These are phyloP conservation scores for Metridium senile DNA, from an alignment of 92 coral and sea anemone species.

Conservation along the genomic window DNA sequence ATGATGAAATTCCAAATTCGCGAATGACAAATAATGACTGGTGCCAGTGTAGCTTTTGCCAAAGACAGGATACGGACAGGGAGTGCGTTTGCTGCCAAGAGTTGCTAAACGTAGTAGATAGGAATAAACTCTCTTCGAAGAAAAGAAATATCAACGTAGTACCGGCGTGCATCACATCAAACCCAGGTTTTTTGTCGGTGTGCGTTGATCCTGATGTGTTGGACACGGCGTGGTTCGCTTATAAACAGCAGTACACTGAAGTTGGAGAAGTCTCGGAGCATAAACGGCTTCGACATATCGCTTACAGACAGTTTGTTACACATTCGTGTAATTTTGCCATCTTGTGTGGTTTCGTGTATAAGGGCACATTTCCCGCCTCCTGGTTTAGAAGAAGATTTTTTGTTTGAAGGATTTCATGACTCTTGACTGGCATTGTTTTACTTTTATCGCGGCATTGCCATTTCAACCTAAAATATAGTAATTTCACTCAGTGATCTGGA, in stretches of 20 bases:
- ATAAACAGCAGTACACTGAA: slow-evolving; percentile 27
- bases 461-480: neutral
- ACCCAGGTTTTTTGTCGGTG: slow-evolving; percentile 27
- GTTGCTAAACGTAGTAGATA: slow-evolving; percentile 3
- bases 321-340: slow-evolving; percentile 27
- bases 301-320: slow-evolving; percentile 29
- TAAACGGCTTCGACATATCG: slow-evolving; percentile 31
- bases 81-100: slow-evolving; percentile 48
- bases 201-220: slow-evolving; percentile 20
- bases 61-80: slow-evolving; percentile 4
- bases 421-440: neutral
- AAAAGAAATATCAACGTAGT: neutral
- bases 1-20: neutral
- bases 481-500: neutral
- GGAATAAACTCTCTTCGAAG: neutral
- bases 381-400: slow-evolving; percentile 25
- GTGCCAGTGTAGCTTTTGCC: slow-evolving; percentile 15
- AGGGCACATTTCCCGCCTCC: slow-evolving; percentile 42
- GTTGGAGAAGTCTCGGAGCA: slow-evolving; percentile 10
- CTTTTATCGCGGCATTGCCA: neutral
- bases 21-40: slow-evolving; percentile 4
- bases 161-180: slow-evolving; percentile 21
- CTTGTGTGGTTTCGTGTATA: slow-evolving; percentile 34
- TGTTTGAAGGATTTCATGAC: slow-evolving; percentile 28
- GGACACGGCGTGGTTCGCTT: slow-evolving; percentile 19